Evolutionary conservation across 2,113 vertebrate species (phyloP).

Genomic region (Andinoacara biseriatus): DNA sequence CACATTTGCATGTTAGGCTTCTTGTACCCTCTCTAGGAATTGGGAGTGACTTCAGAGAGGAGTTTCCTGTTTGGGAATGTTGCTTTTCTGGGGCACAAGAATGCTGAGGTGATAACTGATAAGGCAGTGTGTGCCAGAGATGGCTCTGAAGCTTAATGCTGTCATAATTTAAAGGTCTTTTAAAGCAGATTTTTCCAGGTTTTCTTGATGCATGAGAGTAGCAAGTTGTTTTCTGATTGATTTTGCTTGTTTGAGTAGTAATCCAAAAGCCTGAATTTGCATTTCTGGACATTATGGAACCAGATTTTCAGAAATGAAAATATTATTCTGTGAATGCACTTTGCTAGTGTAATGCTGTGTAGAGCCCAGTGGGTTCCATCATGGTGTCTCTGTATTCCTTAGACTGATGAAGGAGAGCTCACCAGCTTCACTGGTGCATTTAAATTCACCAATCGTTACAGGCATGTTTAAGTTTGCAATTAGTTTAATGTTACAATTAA

Average conservation of each 20-base stretch:
- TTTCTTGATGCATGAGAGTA: neutral
- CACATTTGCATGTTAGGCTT: conserved; percentile 1
- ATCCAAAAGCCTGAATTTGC: neutral
- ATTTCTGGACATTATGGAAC: neutral
- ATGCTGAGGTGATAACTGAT: conserved; percentile 32
- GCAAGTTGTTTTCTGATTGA: neutral
- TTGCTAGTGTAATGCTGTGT: neutral
- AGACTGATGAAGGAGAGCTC: conserved; percentile 18
- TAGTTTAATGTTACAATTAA: neutral
- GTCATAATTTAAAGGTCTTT: neutral
- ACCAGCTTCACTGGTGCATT: conserved; percentile 7
- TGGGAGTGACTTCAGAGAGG: conserved; percentile 48
- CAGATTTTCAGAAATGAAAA: neutral
- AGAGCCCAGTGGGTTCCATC: neutral
- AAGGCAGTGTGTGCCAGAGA: conserved; percentile 9
- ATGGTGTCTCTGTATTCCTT: neutral
- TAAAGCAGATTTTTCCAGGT: no score
- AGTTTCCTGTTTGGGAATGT: conserved; percentile 71
- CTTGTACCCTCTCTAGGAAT: conserved; percentile 39
- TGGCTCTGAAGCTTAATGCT: conserved; percentile 15
- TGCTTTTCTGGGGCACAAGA: conserved; percentile 47
- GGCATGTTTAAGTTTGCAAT: neutral
- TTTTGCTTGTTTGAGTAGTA: neutral
- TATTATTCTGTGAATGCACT: neutral
- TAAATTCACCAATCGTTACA: neutral